phyloP scores from a whole-genome alignment of 2,888 invertebrate species.

The Tyria jacobaeae region DNA sequence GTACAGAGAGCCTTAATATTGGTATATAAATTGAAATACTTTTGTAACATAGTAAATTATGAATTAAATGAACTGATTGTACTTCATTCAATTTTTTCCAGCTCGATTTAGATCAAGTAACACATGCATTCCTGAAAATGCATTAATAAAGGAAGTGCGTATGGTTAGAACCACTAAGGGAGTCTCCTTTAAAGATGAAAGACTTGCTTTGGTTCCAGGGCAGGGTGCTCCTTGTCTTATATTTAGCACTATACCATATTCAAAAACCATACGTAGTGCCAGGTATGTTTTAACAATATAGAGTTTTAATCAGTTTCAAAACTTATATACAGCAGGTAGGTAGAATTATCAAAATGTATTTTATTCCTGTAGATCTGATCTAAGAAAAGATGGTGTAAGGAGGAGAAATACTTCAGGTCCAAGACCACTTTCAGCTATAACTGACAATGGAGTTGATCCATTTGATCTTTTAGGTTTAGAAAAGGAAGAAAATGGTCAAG shows the following conservation, averaged over 20 bases:
- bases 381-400: slow-evolving; percentile 90
- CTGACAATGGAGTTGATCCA: slow-evolving; percentile 94
- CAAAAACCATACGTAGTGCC: slow-evolving; percentile 88
- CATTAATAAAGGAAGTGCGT: slow-evolving; percentile 86
- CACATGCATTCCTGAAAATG: slow-evolving; percentile 84
- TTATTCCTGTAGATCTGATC: slow-evolving; percentile 78
- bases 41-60: not conserved
- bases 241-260: slow-evolving; percentile 95
- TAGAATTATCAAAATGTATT: slow-evolving; percentile 13
- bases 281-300: slow-evolving; percentile 76
- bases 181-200: slow-evolving; percentile 91
- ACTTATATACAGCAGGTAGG: slow-evolving; percentile 88
- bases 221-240: slow-evolving; percentile 93
- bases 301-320: slow-evolving; percentile 74
- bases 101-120: slow-evolving; percentile 84
- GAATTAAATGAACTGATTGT: slow-evolving; percentile 4
- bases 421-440: slow-evolving; percentile 93
- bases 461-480: slow-evolving; percentile 95
- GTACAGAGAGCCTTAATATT: slow-evolving; percentile 93
- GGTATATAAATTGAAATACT: slow-evolving; percentile 46
- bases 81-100: slow-evolving; percentile 45
- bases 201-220: slow-evolving; percentile 93
- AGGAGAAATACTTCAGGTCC: slow-evolving; percentile 94
- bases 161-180: slow-evolving; percentile 87
- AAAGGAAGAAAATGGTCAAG: slow-evolving; percentile 94